A percentile compares a stretch with the other conserved stretches of the same genome.
Evolutionary conservation across 2,113 vertebrate genomes (phyloP).

Genomic region (Microtus ochrogaster): DNA sequence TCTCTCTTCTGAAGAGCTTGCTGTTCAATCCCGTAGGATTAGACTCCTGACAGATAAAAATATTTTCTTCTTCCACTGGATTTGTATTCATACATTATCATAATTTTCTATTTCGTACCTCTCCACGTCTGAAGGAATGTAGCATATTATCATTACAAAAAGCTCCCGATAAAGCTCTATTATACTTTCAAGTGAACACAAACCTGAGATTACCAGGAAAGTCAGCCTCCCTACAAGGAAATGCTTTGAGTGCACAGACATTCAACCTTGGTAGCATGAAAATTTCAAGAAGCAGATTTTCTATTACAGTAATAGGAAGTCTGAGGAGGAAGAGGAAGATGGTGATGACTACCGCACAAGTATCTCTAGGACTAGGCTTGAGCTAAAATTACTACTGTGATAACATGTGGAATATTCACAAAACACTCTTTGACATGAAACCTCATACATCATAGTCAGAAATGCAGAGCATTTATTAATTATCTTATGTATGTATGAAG

Average conservation of each 20-base stretch:
- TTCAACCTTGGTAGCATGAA: background rate
- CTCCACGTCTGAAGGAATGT: conserved; percentile 58
- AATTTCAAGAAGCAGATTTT: background rate
- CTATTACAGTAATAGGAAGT: background rate
- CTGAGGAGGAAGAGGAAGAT: background rate
- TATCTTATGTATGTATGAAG: background rate
- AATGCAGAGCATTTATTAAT: background rate
- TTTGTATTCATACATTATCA: conserved; percentile 68
- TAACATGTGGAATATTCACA: conserved; percentile 14
- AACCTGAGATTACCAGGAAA: conserved; percentile 50
- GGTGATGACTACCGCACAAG: background rate
- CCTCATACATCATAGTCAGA: background rate
- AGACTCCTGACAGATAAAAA: conserved; percentile 57
- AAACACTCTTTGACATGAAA: background rate
- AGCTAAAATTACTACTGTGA: background rate
- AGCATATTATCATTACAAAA: conserved; percentile 71
- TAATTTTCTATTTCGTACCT: conserved; percentile 69
- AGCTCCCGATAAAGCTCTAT: conserved; percentile 47
- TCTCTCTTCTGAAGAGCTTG: conserved; percentile 35
- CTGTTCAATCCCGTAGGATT: conserved; percentile 60
- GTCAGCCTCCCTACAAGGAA: background rate
- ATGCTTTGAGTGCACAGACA: conserved; percentile 4
- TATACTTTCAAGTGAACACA: conserved; percentile 63
- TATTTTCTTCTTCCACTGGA: conserved; percentile 58
- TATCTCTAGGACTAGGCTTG: background rate